Percentiles rank a stretch among this genome's conserved stretches.
Conservation (phyloP, 2,888 invertebrate species). For the Daptonema setosum region DNA sequence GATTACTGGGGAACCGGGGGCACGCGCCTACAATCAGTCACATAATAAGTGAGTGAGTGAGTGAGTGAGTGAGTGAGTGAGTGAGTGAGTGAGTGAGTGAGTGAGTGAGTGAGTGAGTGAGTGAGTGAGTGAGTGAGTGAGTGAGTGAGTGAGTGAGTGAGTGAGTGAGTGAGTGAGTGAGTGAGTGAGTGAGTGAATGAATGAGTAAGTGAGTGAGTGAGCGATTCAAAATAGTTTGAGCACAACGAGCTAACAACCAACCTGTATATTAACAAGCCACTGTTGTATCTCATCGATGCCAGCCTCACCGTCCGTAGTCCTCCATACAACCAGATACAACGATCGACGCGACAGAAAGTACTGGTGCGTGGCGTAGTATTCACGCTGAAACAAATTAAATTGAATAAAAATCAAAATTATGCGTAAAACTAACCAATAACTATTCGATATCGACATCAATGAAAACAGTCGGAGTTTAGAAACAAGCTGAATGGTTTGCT, state of each 20-base stretch:
- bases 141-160: too few species aligned
- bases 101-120: background rate
- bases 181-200: too few species aligned
- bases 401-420: background rate
- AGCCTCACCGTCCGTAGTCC: constrained; percentile 65
- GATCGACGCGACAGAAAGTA: constrained; percentile 87
- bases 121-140: too few species aligned
- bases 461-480: background rate
- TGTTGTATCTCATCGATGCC: constrained; percentile 72
- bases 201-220: too few species aligned
- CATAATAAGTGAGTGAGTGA: too few species aligned
- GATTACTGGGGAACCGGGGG: constrained; percentile 82
- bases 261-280: constrained; percentile 87
- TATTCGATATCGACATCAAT: constrained; percentile 1
- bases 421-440: constrained; percentile 1
- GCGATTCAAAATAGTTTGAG: too few species aligned
- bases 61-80: too few species aligned
- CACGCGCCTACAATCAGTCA: constrained; percentile 45
- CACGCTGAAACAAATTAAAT: constrained; percentile 35
- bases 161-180: too few species aligned
- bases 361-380: constrained; percentile 94
- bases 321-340: constrained; percentile 82
- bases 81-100: background rate
- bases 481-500: too few species aligned
- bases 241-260: too few species aligned